Conservation (phyloP, 2,797 vertebrate genomes). For the Gymnothorax reevesii region DNA sequence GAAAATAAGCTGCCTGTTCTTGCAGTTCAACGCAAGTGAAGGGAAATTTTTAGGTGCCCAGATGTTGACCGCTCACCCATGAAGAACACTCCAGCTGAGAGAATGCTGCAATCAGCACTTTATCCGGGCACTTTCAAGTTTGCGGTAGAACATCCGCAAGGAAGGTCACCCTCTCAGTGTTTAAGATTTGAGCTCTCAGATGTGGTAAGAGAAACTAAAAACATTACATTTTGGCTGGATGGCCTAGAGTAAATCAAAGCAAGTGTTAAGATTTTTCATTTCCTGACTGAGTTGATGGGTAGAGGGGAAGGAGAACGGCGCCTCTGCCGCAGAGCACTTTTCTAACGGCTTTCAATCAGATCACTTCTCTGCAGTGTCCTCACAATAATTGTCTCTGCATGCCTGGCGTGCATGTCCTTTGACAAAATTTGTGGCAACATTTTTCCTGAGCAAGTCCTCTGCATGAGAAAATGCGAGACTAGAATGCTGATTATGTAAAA, state of each 20-base stretch:
- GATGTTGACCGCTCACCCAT: neutral
- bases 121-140: neutral
- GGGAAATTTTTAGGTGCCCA: neutral
- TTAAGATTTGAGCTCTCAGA: neutral
- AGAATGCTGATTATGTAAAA: slow-evolving; percentile 1
- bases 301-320: neutral
- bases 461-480: neutral
- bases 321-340: neutral
- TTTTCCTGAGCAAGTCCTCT: neutral
- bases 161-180: slow-evolving; percentile 11
- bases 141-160: neutral
- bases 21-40: neutral
- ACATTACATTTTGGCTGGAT: neutral
- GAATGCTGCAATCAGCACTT: neutral
- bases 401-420: neutral
- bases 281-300: neutral
- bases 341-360: neutral
- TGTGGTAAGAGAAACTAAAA: neutral
- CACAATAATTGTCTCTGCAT: slow-evolving; percentile 3
- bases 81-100: neutral
- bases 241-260: neutral
- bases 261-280: neutral
- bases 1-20: neutral
- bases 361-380: neutral
- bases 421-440: slow-evolving; percentile 5